Conservation (phyloP, 2,888 invertebrate species). For the Sinohyriopsis cumingii region DNA sequence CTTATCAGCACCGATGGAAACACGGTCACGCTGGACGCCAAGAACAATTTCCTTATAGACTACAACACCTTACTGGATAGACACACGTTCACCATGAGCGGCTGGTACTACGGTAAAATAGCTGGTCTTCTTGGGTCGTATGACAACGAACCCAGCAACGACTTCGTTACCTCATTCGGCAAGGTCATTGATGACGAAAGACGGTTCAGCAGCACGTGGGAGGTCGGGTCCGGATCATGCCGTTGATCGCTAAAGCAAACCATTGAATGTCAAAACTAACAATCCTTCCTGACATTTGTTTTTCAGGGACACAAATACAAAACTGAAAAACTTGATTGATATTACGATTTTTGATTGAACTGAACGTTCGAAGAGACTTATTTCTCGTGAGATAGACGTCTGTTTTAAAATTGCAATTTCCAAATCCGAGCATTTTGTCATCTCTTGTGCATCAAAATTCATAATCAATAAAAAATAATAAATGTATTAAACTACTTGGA, state of each 20-base stretch:
- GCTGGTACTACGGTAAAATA: constrained; percentile 91
- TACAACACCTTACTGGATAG: constrained; percentile 74
- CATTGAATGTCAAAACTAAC: no score
- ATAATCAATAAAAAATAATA: no score
- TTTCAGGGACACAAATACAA: no score
- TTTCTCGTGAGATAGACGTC: no score
- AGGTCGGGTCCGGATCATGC: constrained; percentile 39
- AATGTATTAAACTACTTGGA: no score
- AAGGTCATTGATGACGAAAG: constrained; percentile 75
- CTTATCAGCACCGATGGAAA: constrained; percentile 65
- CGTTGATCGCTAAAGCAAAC: constrained; percentile 11
- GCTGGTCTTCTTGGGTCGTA: constrained; percentile 91
- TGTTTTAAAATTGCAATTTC: no score
- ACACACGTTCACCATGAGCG: constrained; percentile 76
- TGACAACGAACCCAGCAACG: constrained; percentile 90
- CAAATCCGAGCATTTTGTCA: no score
- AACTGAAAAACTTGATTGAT: no score
- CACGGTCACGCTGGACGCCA: constrained; percentile 68
- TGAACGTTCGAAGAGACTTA: no score
- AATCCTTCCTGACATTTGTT: no score
- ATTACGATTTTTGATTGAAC: no score
- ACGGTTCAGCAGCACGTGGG: constrained; percentile 85
- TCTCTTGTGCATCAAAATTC: no score
- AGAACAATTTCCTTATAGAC: constrained; percentile 73
- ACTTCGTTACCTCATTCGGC: constrained; percentile 80